Percentiles rank a stretch among this genome's conserved stretches.
Evolutionary conservation across 2,888 invertebrate species (phyloP).

Genomic region (Macrophya annulata): DNA sequence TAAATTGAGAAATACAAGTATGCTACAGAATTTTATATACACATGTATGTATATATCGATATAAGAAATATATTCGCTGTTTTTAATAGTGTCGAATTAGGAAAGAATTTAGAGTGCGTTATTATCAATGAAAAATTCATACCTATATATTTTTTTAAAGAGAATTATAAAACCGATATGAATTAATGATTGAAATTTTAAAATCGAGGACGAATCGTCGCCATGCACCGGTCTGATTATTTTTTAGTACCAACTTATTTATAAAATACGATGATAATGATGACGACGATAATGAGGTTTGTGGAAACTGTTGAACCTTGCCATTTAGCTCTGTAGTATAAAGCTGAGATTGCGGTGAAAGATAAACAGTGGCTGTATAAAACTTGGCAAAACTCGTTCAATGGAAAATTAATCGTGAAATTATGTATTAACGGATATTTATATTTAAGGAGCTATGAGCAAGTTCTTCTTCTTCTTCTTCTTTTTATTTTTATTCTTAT

Average conservation of each 20-base stretch:
- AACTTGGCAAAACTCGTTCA: neutral
- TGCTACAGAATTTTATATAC: too few species aligned
- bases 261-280: neutral
- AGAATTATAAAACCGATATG: too few species aligned
- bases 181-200: too few species aligned
- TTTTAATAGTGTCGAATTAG: neutral
- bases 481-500: too few species aligned
- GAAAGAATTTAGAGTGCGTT: too few species aligned
- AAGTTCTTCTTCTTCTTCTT: too few species aligned
- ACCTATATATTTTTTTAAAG: too few species aligned
- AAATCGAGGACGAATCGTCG: neutral
- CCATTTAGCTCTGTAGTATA: neutral
- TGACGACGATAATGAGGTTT: neutral
- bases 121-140: too few species aligned
- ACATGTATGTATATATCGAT: too few species aligned
- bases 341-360: neutral
- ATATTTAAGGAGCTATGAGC: too few species aligned
- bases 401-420: conserved; percentile 50
- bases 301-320: conserved; percentile 16
- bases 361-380: neutral
- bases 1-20: neutral
- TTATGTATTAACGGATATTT: conserved; percentile 12
- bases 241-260: too few species aligned
- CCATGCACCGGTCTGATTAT: neutral
- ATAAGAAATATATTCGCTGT: neutral